A percentile compares a stretch with the other conserved stretches of the same genome.
phyloP scores from a whole-genome alignment of 2,888 invertebrate species.

The Drosophila testacea region DNA sequence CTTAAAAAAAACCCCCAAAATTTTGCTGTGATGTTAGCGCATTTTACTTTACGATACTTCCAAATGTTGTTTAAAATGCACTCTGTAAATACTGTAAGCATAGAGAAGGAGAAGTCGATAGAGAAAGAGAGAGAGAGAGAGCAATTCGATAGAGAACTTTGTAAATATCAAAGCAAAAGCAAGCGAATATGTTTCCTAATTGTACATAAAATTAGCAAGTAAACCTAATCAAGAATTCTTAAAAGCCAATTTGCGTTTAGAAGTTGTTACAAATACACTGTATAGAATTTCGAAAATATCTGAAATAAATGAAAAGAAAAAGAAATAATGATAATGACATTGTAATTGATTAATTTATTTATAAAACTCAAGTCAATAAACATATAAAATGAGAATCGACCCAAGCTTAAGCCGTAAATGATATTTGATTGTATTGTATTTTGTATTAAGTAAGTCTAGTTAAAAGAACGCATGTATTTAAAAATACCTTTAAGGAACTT shows the following conservation, averaged over 20 bases:
- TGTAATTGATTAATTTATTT: constrained; percentile 61
- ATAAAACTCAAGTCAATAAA: constrained; percentile 72
- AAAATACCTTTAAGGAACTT: constrained; percentile 72
- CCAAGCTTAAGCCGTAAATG: constrained; percentile 45
- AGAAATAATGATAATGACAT: constrained; percentile 14
- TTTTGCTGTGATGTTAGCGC: constrained; percentile 85
- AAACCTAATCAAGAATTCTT: constrained; percentile 51
- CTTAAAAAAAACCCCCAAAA: constrained; percentile 70
- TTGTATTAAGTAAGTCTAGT: constrained; percentile 48
- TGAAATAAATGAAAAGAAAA: constrained; percentile 11
- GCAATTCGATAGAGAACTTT: constrained; percentile 39
- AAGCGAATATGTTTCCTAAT: constrained; percentile 76
- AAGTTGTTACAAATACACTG: constrained; percentile 42
- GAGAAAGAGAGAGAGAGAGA: constrained; percentile 12
- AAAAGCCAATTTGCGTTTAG: constrained; percentile 64
- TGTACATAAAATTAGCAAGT: constrained; percentile 69
- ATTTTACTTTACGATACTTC: constrained; percentile 83
- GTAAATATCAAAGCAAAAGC: constrained; percentile 57
- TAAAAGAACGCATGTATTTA: constrained; percentile 70
- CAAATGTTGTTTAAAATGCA: constrained; percentile 76
- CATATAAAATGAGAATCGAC: constrained; percentile 37
- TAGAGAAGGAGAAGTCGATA: constrained; percentile 28
- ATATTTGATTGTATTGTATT: constrained; percentile 69
- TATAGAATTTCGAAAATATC: constrained; percentile 27
- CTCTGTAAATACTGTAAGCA: constrained; percentile 79